Evolutionary conservation across 1,140 invertebrate species (phyloP).

Genomic region (Lepidurus couesii): DNA sequence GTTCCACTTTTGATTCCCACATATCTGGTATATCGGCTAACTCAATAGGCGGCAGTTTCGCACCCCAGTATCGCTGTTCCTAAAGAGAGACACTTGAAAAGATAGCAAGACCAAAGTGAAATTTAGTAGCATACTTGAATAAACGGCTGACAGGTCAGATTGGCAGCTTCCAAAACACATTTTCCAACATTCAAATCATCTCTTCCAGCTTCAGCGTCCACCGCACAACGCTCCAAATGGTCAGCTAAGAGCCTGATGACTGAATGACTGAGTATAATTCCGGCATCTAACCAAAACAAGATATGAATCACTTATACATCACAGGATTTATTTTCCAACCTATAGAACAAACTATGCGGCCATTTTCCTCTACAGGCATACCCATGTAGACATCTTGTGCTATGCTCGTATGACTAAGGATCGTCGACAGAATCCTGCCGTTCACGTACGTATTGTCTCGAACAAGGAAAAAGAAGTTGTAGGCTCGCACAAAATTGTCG

Average conservation of each 20-base stretch:
- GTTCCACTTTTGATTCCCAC: background rate
- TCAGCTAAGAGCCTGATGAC: slow-evolving; percentile 63
- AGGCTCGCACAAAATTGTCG: slow-evolving; percentile 80
- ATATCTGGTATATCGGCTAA: background rate
- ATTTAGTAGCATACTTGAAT: slow-evolving; percentile 47
- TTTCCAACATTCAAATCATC: slow-evolving; percentile 75
- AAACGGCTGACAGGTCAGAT: slow-evolving; percentile 53
- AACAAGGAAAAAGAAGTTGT: slow-evolving; percentile 82
- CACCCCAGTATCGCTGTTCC: background rate
- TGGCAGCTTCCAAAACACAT: slow-evolving; percentile 66
- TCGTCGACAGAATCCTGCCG: slow-evolving; percentile 58
- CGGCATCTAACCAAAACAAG: slow-evolving; percentile 53
- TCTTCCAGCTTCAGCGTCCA: slow-evolving; percentile 67
- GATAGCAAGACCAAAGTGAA: background rate
- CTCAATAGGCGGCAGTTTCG: background rate
- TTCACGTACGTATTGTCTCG: slow-evolving; percentile 76
- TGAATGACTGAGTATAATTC: slow-evolving; percentile 68
- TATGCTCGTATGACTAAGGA: slow-evolving; percentile 71
- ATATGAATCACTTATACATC: background rate
- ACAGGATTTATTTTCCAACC: background rate
- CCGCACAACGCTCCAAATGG: slow-evolving; percentile 77
- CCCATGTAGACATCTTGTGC: slow-evolving; percentile 75
- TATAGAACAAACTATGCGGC: slow-evolving; percentile 25
- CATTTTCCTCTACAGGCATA: background rate
- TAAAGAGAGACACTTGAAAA: background rate